Base-by-base conservation (phyloP, 2,113 vertebrate genomes). In the Callionymus lyra region DNA sequence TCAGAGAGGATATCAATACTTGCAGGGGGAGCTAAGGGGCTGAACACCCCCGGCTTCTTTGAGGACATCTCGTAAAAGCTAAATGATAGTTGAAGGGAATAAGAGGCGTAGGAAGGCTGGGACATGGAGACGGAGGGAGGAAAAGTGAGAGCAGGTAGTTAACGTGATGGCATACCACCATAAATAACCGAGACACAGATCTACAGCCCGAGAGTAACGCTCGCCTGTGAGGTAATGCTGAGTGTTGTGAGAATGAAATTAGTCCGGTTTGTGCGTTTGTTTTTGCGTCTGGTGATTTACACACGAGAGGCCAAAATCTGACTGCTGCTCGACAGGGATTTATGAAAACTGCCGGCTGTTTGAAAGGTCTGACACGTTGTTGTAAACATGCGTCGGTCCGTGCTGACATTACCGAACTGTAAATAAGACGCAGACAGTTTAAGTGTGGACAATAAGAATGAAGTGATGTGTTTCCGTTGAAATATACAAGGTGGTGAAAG, bases 1-100 rank as follows among this genome's bases (percentile, higher is more conserved):
- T 85, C 71, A 76, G 60, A 52, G 72, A 46, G 51, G 58, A 58
- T 83, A 75, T 80, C 65, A 76, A 82, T 79, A 74, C 67, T 63
- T 67, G 68, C 74, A 72, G 65, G 34, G 40, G 65, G 47, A 48
- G 49, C 58, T n/a, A 36, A 53, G 51, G 31, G 51, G 41, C 44
- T 6, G 18, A 27, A 27, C 21, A 4, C 61, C 55, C 61, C 53
- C 45, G 59, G 65, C 62, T 68, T 72, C 70, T 75, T 83, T 84
- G 67, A 83, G 69, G 72, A 72, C 64, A 56, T 64, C 70, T 83
- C 83, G 41, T 83, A 82, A 85, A 27, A 85, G 67, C 63, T 73
- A 80, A 83, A 82, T 80, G 76, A 81, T 76, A 81, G 78, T 74
- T 72, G 72, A 81, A 83, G 68, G 69, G 70, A 72, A 71, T 16